Percentiles rank a stretch among this genome's conserved stretches.
Evolutionary conservation across 2,797 vertebrate genomes (phyloP).

Genomic region (Otolemur crassicaudatus): DNA sequence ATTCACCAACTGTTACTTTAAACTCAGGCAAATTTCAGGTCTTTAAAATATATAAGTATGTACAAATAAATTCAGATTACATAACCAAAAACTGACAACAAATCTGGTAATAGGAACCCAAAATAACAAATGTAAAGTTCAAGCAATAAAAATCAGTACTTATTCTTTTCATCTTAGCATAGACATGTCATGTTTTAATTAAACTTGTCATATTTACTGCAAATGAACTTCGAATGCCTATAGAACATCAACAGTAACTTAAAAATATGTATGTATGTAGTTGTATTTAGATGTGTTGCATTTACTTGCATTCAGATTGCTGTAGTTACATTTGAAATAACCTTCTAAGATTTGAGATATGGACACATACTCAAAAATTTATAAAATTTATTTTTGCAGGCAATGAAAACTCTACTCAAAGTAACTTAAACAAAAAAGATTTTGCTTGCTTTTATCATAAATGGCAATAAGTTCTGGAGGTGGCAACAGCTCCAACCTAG

Average conservation of each 20-base stretch:
- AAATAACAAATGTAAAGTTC: constrained; percentile 30
- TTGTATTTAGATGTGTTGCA: background rate
- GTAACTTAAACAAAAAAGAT: background rate
- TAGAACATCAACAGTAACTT: background rate
- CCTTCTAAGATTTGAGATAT: background rate
- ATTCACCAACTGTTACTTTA: background rate
- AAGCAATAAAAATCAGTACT: constrained; percentile 32
- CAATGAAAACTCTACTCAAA: background rate
- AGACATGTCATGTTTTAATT: background rate
- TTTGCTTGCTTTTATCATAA: background rate
- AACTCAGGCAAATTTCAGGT: background rate
- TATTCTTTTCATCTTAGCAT: background rate
- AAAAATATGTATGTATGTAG: background rate
- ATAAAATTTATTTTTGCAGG: background rate
- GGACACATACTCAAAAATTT: background rate
- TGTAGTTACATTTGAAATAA: background rate
- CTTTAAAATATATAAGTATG: background rate
- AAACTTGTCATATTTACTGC: background rate
- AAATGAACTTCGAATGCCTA: background rate
- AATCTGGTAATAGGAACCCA: background rate
- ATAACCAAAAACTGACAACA: background rate
- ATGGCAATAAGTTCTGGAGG: background rate
- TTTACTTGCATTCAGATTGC: background rate
- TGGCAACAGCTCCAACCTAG: background rate
- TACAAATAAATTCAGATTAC: background rate